Evolutionary conservation across 2,113 vertebrate species (phyloP).

Genomic region (Suncus etruscus): DNA sequence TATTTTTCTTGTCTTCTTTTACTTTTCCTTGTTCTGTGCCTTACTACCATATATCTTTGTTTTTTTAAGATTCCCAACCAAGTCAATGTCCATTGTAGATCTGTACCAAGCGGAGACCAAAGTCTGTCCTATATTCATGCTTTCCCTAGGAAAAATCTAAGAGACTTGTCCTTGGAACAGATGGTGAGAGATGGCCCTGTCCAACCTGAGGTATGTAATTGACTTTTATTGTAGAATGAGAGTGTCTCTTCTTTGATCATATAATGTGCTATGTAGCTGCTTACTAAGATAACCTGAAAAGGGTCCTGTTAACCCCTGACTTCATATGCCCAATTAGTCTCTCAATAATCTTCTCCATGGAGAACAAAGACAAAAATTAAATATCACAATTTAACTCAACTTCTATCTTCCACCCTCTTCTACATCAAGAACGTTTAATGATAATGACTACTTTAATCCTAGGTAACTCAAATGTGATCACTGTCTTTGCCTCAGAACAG

Average conservation of each 20-base stretch:
- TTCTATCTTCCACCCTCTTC: neutral
- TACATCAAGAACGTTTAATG: neutral
- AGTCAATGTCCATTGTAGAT: conserved; percentile 75
- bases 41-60: conserved; percentile 33
- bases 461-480: neutral
- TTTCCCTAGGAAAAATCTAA: conserved; percentile 63
- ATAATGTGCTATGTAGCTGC: neutral
- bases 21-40: neutral
- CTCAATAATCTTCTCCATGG: neutral
- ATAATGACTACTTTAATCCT: neutral
- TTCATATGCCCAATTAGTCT: neutral
- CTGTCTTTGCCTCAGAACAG: neutral
- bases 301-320: neutral
- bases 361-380: neutral
- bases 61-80: conserved; percentile 74
- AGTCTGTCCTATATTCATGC: conserved; percentile 83
- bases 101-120: conserved; percentile 85
- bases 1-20: neutral
- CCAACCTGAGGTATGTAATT: conserved; percentile 62
- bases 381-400: neutral
- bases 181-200: neutral
- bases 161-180: conserved; percentile 54
- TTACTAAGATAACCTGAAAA: neutral
- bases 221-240: neutral
- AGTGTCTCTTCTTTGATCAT: neutral